Evolutionary conservation across 2,113 vertebrate genomes (phyloP).

Genomic region (Columba janthina): DNA sequence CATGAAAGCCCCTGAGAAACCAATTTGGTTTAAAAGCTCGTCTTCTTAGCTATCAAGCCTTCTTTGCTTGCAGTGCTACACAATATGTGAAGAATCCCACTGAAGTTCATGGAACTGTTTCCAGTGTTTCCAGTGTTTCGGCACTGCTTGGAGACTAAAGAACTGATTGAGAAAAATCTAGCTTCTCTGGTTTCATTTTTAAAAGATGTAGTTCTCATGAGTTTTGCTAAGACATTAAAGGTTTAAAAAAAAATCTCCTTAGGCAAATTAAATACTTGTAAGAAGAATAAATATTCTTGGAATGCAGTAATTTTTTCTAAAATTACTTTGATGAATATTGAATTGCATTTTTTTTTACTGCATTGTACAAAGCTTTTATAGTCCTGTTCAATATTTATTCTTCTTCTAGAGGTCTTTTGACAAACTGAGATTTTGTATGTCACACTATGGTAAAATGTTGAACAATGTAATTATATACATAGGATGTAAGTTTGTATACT

Average conservation of each 20-base stretch:
- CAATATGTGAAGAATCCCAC: not conserved
- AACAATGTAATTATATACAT: not conserved
- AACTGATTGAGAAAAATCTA: not conserved
- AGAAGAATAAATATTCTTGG: not conserved
- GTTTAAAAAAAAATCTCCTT: not conserved
- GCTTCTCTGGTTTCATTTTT: not conserved
- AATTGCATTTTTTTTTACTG: slow-evolving; percentile 23
- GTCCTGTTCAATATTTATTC: not conserved
- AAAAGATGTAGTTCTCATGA: not conserved
- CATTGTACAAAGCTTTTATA: not conserved
- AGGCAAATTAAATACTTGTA: not conserved
- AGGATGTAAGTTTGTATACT: not conserved
- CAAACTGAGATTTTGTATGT: not conserved
- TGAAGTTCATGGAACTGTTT: not conserved
- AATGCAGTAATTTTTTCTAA: slow-evolving; percentile 5
- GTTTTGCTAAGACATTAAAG: not conserved
- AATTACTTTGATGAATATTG: slow-evolving; percentile 24
- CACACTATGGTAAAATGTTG: not conserved
- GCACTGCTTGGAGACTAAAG: not conserved
- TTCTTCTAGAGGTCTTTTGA: not conserved
- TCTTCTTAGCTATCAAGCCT: not conserved
- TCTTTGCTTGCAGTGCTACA: not conserved
- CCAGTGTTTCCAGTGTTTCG: not conserved
- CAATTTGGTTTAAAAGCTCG: not conserved
- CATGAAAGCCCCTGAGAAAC: not conserved